Evolutionary conservation across 2,797 vertebrate genomes (phyloP).

Genomic region (Pseudotriccus pelzelni): DNA sequence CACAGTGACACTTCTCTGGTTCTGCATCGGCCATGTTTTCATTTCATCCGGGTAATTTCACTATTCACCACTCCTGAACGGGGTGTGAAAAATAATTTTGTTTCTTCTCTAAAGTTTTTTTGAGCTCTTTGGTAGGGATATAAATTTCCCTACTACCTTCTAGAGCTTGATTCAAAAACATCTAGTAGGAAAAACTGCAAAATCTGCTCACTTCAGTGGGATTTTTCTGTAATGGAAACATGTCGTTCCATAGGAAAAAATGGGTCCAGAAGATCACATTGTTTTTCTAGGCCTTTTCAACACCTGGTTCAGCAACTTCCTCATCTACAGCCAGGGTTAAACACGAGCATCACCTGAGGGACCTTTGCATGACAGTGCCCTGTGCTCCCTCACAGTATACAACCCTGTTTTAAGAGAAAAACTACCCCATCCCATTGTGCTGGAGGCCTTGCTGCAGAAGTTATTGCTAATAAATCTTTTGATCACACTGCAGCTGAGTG

Average conservation of each 20-base stretch:
- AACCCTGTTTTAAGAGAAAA: background rate
- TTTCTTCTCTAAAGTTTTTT: background rate
- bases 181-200: background rate
- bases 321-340: background rate
- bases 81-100: background rate
- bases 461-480: background rate
- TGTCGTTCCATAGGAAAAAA: background rate
- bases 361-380: background rate
- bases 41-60: background rate
- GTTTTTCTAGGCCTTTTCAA: conserved; percentile 5
- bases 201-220: background rate
- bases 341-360: background rate
- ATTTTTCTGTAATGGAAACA: conserved; percentile 26
- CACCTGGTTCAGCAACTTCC: background rate
- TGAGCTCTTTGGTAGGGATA: background rate
- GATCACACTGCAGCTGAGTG: background rate
- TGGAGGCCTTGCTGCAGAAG: background rate
- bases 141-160: conserved; percentile 3
- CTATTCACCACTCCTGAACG: background rate
- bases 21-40: background rate
- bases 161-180: background rate
- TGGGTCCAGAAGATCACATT: background rate
- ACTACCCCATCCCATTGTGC: background rate
- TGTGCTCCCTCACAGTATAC: background rate
- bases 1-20: background rate